Evolutionary conservation across 2,888 invertebrate genomes (phyloP), one percentile per base, ranked within the genome.

Genomic region (Microchrysa polita): DNA sequence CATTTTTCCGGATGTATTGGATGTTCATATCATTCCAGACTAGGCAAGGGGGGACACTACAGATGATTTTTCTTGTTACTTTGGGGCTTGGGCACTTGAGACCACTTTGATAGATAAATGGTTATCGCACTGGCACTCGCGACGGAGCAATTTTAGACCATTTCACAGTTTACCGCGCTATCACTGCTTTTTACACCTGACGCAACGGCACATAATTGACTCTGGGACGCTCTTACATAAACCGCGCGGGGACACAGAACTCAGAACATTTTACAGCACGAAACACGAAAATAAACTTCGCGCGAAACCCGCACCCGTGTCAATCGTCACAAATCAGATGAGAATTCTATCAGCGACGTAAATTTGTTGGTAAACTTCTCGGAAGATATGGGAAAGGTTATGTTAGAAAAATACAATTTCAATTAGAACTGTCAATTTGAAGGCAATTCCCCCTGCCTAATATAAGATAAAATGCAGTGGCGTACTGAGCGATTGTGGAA

Each of bases 311-410:
- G n/a, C n/a, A n/a, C n/a, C n/a, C n/a, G n/a, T n/a, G n/a, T n/a
- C n/a, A n/a, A n/a, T n/a, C 48, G 48, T 48, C 48, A n/a, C n/a
- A n/a, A n/a, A n/a, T n/a, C n/a, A n/a, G n/a, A n/a, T n/a, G n/a
- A n/a, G 48, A 48, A 34, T 34, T 7, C 27, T 5, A 34, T 34
- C 27, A 34, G 27, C 27, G 27, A 34, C 48, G 48, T 67, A 20
- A 34, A 16, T 18, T 69, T 69, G 69, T 69, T 69, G 55, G 55
- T 69, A 69, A 69, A 69, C 40, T 69, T 34, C 12, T 22, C n/a
- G n/a, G n/a, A n/a, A n/a, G n/a, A n/a, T n/a, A 12, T 16, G 1
- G 40, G 2, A 7, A 34, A 57, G 69, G 69, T 69, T 69, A 55
- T 69, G 57, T 69, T 40, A n/a, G 52, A n/a, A 18, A 34, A 5